Conservation (phyloP, 1,140 invertebrate genomes). For the Hyles euphorbiae region DNA sequence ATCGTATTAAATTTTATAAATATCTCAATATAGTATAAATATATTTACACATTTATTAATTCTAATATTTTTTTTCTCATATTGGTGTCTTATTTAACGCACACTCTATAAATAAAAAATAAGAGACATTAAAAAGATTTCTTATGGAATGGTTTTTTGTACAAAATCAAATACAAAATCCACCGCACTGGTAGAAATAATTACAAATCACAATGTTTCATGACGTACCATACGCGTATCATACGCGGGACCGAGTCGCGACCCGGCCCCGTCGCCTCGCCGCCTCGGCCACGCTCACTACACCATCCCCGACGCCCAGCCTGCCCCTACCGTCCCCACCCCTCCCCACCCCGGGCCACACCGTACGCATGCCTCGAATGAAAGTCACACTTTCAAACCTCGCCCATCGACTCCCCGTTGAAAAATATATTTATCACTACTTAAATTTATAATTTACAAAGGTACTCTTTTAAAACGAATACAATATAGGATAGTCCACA, state of each 20-base stretch:
- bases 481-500: conserved; percentile 63
- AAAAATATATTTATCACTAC: conserved; percentile 73
- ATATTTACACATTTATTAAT: conserved; percentile 71
- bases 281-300: not conserved
- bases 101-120: conserved; percentile 66
- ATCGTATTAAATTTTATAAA: conserved; percentile 74
- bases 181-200: conserved; percentile 45
- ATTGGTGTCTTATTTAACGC: conserved; percentile 72
- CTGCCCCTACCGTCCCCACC: conserved; percentile 1
- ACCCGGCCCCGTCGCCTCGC: not conserved
- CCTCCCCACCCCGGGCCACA: conserved; percentile 39
- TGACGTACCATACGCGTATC: conserved; percentile 32
- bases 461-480: conserved; percentile 67
- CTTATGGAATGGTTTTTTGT: conserved; percentile 73
- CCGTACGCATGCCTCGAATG: conserved; percentile 49
- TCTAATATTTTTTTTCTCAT: conserved; percentile 62
- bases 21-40: conserved; percentile 73
- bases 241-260: conserved; percentile 1
- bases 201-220: conserved; percentile 57
- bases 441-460: conserved; percentile 72
- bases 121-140: conserved; percentile 63
- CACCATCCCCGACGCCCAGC: not conserved
- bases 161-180: conserved; percentile 68
- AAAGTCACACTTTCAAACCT: conserved; percentile 69
- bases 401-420: conserved; percentile 42